Base-by-base conservation (phyloP, 2,113 vertebrate species). In the Nannobrachium achirus region DNA sequence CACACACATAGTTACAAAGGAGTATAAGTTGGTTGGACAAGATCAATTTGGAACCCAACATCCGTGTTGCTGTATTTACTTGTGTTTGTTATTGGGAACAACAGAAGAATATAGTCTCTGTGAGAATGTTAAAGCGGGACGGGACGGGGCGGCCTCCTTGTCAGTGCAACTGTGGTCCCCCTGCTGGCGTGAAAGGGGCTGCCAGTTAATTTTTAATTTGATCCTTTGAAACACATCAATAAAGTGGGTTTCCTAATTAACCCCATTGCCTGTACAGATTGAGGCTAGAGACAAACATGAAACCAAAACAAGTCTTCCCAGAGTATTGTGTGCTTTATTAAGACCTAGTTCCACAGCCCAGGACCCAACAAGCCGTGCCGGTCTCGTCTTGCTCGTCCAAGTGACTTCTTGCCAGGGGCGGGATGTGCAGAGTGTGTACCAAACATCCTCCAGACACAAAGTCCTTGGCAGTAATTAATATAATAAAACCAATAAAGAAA, bases 161-260 rank as follows among this genome's bases (percentile, higher is more conserved):
- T 89, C 90, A 87, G 87, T 73, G 74, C 73, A n/a, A 76, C 71
- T 65, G 73, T 59, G 68, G 69, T 71, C 82, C 81, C 79, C n/a
- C 69, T 49, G 46, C 72, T 89, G 86, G 75, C 62, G 68, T 77
- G 71, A 82, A 72, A 86, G 77, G 62, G 63, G 20, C 75, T 76
- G 75, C 56, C 51, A 11, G 70, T 88, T 77, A 82, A 88, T 89
- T 84, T 90, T 89, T 86, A 73, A 89, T 92, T 85, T 87, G 86
- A 85, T 79, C 80, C 85, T 90, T 92, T 92, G 86, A 92, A 93
- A 91, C 75, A 70, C 83, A 80, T 84, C 83, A 67, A 68, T 65
- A 84, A 88, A 89, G 81, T 91, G 69, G 83, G 75, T 89, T 87
- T 83, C 71, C 75, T 89, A 86, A 89, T 92, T 89, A 88, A 87